phyloP scores from a whole-genome alignment of 1,140 invertebrate species.

The Caenorhabditis brenneri region DNA sequence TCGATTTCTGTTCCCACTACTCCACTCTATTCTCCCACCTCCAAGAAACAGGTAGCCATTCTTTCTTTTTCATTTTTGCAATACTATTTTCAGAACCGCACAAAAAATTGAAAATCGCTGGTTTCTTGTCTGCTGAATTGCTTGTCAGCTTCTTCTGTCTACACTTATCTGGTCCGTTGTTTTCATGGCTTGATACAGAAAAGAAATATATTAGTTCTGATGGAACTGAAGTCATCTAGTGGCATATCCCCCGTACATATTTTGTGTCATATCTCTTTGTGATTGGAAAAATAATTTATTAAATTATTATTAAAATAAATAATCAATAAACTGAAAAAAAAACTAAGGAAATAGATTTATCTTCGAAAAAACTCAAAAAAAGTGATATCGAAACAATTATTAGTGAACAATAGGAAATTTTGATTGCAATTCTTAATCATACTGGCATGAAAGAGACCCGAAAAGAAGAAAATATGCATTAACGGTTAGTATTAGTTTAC shows the following conservation, averaged over 20 bases:
- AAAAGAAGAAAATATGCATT: background rate
- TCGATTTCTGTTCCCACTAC: background rate
- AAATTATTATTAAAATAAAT: slow-evolving; percentile 5
- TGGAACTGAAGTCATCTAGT: background rate
- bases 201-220: slow-evolving; percentile 9
- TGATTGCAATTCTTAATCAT: slow-evolving; percentile 24
- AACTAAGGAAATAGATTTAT: no score
- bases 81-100: background rate
- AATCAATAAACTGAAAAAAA: background rate
- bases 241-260: background rate
- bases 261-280: background rate
- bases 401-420: background rate
- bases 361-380: background rate
- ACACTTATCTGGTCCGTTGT: background rate
- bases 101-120: background rate
- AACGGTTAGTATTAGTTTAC: background rate
- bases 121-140: background rate
- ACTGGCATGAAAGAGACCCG: slow-evolving; percentile 31
- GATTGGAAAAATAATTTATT: background rate
- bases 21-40: background rate
- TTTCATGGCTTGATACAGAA: slow-evolving; percentile 7
- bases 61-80: background rate
- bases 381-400: background rate
- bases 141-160: background rate
- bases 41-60: background rate